Conservation (phyloP, 2,113 vertebrate genomes). For the Corythaixoides concolor region DNA sequence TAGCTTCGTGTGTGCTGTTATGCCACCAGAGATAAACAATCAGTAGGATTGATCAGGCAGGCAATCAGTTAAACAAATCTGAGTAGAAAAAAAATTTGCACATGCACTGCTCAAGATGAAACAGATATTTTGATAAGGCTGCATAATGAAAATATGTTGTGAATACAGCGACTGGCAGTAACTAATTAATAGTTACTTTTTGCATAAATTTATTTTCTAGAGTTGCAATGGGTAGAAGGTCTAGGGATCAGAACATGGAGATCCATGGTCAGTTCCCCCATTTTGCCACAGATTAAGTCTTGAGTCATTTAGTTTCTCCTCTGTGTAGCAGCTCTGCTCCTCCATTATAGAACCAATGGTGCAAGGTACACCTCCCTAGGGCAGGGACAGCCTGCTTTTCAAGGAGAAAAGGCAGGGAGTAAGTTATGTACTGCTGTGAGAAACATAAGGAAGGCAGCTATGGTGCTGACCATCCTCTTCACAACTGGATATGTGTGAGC, state of each 20-base stretch:
- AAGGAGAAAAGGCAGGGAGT: neutral
- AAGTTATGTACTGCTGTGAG: neutral
- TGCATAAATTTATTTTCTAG: neutral
- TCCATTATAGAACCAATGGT: neutral
- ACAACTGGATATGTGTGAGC: neutral
- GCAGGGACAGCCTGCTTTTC: neutral
- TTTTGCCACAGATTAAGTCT: neutral
- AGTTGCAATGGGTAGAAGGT: neutral
- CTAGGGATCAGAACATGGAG: neutral
- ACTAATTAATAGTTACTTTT: neutral
- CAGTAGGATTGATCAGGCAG: conserved; percentile 54
- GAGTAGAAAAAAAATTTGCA: neutral
- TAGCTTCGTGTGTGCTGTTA: neutral
- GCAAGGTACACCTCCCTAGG: neutral
- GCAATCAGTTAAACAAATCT: conserved; percentile 67
- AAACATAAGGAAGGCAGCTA: neutral
- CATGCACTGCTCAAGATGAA: conserved; percentile 27
- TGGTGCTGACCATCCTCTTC: neutral
- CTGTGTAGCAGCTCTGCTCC: neutral
- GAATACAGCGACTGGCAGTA: neutral
- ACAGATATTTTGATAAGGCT: conserved; percentile 22
- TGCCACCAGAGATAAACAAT: conserved; percentile 61
- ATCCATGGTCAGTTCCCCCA: neutral
- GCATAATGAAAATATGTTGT: conserved; percentile 9
- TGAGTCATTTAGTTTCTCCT: neutral